These are phyloP conservation scores for Papilio helenus DNA, from an alignment of 1,140 invertebrate species.

Conservation along the genomic window DNA sequence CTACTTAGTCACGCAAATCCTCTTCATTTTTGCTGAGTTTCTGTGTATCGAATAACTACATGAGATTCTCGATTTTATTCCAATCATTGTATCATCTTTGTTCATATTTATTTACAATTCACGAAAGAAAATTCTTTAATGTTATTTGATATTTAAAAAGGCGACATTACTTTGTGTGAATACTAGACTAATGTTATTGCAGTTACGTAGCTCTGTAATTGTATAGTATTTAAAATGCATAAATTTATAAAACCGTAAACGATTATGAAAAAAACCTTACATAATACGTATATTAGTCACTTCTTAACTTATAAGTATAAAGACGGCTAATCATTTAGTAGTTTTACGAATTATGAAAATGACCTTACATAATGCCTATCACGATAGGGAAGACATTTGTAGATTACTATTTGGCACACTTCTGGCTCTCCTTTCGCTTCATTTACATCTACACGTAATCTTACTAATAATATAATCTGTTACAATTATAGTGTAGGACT, in stretches of 20 bases:
- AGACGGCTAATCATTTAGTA: background rate
- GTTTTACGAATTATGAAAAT: background rate
- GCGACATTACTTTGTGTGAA: background rate
- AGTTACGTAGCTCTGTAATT: background rate
- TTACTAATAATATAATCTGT: no score
- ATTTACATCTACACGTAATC: background rate
- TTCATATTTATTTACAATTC: background rate
- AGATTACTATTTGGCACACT: no score
- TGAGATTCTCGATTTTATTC: constrained; percentile 24
- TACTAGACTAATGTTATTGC: background rate
- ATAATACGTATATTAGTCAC: no score
- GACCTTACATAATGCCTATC: no score
- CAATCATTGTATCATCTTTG: background rate
- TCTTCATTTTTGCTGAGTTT: constrained; percentile 39
- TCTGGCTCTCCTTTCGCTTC: background rate
- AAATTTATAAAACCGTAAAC: background rate
- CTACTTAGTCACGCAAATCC: constrained; percentile 41
- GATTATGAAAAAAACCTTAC: background rate
- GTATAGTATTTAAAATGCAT: background rate
- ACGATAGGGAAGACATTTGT: no score
- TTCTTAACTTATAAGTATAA: no score
- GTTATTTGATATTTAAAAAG: background rate
- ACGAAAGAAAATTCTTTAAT: background rate
- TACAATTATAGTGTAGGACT: background rate
- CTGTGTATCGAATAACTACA: constrained; percentile 34